Evolutionary conservation across 2,888 invertebrate genomes (phyloP).

Genomic region (Pollenia amentaria): DNA sequence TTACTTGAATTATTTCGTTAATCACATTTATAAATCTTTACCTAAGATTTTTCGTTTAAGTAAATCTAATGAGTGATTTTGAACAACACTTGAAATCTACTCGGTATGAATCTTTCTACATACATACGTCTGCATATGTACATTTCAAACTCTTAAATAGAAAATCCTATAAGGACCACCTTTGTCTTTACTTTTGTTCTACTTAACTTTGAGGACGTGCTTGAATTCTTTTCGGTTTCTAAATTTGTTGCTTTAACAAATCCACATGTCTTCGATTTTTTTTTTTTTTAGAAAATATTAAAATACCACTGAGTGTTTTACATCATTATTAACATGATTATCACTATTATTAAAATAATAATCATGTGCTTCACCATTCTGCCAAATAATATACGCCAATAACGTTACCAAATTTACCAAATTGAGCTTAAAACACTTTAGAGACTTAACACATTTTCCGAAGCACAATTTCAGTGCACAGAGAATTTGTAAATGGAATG

Average conservation of each 20-base stretch:
- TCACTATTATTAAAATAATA: conserved; percentile 2
- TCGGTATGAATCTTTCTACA: neutral
- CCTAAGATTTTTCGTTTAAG: neutral
- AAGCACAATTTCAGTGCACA: neutral
- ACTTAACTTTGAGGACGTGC: conserved; percentile 10
- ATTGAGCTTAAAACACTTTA: conserved; percentile 53
- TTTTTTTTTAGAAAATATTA: conserved; percentile 5
- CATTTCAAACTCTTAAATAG: too few species aligned
- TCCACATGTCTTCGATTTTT: neutral
- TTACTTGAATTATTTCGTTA: neutral
- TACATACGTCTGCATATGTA: neutral
- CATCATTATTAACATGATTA: conserved; percentile 39
- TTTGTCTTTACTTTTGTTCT: neutral
- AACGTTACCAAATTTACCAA: conserved; percentile 30
- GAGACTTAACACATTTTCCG: conserved; percentile 46
- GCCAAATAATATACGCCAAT: conserved; percentile 3
- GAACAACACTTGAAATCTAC: neutral
- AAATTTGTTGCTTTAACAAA: neutral
- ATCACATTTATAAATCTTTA: conserved; percentile 14
- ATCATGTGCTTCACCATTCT: neutral
- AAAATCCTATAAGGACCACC: neutral
- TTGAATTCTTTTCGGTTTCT: neutral
- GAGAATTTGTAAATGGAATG: neutral
- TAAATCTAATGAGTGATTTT: conserved; percentile 32
- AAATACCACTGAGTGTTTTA: conserved; percentile 8